Base-by-base conservation (phyloP, 2,797 vertebrate species). In the Ctenosaura bakeri region DNA sequence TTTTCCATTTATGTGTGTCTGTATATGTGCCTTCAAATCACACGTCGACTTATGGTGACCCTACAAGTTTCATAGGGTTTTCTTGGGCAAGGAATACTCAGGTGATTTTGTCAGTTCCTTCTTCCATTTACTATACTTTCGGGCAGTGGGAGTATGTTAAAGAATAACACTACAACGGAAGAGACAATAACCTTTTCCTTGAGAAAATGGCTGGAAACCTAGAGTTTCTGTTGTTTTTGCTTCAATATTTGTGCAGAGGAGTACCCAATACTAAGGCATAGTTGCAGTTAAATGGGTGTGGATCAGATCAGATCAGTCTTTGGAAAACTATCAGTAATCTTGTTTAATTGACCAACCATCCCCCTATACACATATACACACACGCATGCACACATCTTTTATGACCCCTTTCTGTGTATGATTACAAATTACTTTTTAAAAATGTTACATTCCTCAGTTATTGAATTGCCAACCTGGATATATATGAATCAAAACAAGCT, bases 401-500 rank as follows among this genome's bases (percentile, higher is more conserved):
- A 52, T 52, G 10, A 24, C 29, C 22, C 42, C 42, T 12, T 46
- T 46, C 38, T 29, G 18, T 78, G 24, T 50, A 24, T 78, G 73
- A 32, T 64, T 32, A 66, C 46, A 62, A 10, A 8, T 87, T n/a
- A 66, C 32, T 24, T 42, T n/a, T 12, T 16, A 52, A n/a, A 16
- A 74, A 38, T 93, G 79, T 82, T 76, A 81, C 10, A 83, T 88
- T 91, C 89, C 89, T 91, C 74, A 0, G 2, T 69, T 92, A 90
- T n/a, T 91, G 54, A 90, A 91, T 78, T 94, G 90, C 85, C 91
- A 91, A 62, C 88, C 24, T 38, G 73, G 1, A 12, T 50, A 20
- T 14, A 29, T 73, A 38, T 92, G 71, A 94, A 90, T 83, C 59
- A 88, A 79, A 85, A 80, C 87, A 94, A 59, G 89, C 80, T 87